Conservation (phyloP, 2,797 vertebrate species). For the Denticeps clupeoides region DNA sequence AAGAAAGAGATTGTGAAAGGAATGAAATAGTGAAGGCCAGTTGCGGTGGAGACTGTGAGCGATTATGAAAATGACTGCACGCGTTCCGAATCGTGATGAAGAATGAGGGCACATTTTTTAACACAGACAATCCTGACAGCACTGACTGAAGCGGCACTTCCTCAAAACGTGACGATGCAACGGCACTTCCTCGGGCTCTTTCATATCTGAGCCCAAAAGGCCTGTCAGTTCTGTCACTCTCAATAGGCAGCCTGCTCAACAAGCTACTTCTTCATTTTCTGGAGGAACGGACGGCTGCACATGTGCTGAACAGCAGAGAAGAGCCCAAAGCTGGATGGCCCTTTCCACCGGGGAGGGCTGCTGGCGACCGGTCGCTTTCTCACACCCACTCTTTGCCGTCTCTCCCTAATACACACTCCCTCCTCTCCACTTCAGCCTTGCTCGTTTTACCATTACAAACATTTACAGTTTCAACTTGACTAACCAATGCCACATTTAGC, state of each 20-base stretch:
- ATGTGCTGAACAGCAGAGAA: background rate
- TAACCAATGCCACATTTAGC: slow-evolving; percentile 47
- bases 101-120: background rate
- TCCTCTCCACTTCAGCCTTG: slow-evolving; percentile 5
- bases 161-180: background rate
- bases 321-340: slow-evolving; percentile 11
- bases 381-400: slow-evolving; percentile 24
- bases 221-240: too few species aligned
- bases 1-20: too few species aligned
- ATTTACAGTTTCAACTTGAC: slow-evolving; percentile 29
- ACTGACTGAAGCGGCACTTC: slow-evolving; percentile 13
- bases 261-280: background rate
- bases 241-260: background rate
- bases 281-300: background rate
- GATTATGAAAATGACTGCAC: background rate
- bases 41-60: background rate
- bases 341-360: slow-evolving; percentile 16
- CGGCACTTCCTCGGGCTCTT: background rate
- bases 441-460: slow-evolving; percentile 26
- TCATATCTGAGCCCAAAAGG: background rate
- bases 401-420: background rate
- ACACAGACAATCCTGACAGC: background rate
- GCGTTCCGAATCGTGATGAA: background rate
- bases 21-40: background rate
- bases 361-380: slow-evolving; percentile 18